phyloP scores from a whole-genome alignment of 2,888 invertebrate genomes.

The Chironomus riparius region DNA sequence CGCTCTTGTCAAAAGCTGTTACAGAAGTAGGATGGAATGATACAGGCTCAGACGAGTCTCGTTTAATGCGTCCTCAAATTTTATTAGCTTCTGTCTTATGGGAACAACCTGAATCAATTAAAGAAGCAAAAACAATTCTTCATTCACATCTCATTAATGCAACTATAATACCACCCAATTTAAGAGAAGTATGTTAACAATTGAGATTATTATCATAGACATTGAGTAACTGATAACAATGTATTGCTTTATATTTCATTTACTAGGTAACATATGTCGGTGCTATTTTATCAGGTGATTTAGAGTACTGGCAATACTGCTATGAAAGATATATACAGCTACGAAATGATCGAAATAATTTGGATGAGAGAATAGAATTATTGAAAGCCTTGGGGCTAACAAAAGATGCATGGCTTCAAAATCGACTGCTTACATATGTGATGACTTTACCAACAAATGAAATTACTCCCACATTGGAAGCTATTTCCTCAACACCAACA shows the following conservation, averaged over 20 bases:
- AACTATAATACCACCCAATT: constrained; percentile 39
- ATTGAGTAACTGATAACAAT: background rate
- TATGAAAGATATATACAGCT: constrained; percentile 41
- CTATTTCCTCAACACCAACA: constrained; percentile 43
- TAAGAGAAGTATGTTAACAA: constrained; percentile 37
- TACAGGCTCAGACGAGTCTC: constrained; percentile 38
- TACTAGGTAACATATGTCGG: constrained; percentile 42
- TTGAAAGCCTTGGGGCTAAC: constrained; percentile 41
- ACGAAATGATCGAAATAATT: constrained; percentile 39
- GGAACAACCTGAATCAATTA: constrained; percentile 41
- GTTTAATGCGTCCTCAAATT: constrained; percentile 40
- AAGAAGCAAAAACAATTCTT: constrained; percentile 39
- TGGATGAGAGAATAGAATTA: constrained; percentile 42
- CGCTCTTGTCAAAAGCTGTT: constrained; percentile 38
- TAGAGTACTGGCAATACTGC: constrained; percentile 42
- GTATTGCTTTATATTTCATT: background rate
- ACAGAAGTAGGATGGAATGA: constrained; percentile 40
- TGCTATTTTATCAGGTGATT: constrained; percentile 42
- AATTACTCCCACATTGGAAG: constrained; percentile 42
- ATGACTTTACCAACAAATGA: constrained; percentile 41
- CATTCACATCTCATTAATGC: constrained; percentile 38
- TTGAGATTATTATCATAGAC: background rate
- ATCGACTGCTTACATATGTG: constrained; percentile 42
- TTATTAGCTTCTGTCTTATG: constrained; percentile 40
- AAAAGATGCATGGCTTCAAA: constrained; percentile 43